Conservation (phyloP, 2,797 vertebrate species). For the Rhinatrema bivittatum region DNA sequence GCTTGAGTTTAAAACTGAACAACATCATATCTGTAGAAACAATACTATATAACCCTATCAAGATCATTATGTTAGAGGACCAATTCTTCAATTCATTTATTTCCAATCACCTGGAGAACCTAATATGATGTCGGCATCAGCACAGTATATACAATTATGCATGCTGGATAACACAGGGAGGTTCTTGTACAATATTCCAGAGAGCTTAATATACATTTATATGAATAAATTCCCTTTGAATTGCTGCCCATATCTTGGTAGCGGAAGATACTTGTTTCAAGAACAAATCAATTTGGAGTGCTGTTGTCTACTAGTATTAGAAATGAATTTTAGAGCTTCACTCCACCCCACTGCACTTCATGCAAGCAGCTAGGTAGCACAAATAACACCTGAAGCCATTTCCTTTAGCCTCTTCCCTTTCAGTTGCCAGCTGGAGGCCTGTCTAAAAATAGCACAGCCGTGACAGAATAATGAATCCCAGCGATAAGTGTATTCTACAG, state of each 20-base stretch:
- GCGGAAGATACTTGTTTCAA: conserved; percentile 5
- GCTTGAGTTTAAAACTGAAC: too few species aligned
- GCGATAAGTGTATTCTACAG: conserved; percentile 5
- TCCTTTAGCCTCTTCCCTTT: conserved; percentile 29
- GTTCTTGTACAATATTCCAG: conserved; percentile 4
- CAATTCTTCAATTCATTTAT: conserved; percentile 4
- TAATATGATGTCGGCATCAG: background rate
- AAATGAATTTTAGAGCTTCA: conserved; percentile 20
- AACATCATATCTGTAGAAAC: too few species aligned
- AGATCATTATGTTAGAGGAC: conserved; percentile 2
- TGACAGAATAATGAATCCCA: conserved; percentile 36
- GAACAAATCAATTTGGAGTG: conserved; percentile 3
- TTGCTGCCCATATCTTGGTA: background rate
- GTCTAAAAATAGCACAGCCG: conserved; percentile 25
- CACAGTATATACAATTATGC: conserved; percentile 10
- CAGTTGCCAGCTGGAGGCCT: conserved; percentile 27
- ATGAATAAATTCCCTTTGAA: conserved; percentile 4
- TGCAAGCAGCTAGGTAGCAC: conserved; percentile 17
- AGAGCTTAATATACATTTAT: background rate
- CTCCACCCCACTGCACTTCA: conserved; percentile 15
- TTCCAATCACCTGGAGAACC: conserved; percentile 1
- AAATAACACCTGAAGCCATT: conserved; percentile 33
- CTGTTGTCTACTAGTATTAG: conserved; percentile 18
- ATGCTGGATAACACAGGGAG: conserved; percentile 5
- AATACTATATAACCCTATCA: background rate